These are phyloP conservation scores for Drosophila borborema DNA, from an alignment of 2,888 invertebrate genomes.

Conservation along the genomic window DNA sequence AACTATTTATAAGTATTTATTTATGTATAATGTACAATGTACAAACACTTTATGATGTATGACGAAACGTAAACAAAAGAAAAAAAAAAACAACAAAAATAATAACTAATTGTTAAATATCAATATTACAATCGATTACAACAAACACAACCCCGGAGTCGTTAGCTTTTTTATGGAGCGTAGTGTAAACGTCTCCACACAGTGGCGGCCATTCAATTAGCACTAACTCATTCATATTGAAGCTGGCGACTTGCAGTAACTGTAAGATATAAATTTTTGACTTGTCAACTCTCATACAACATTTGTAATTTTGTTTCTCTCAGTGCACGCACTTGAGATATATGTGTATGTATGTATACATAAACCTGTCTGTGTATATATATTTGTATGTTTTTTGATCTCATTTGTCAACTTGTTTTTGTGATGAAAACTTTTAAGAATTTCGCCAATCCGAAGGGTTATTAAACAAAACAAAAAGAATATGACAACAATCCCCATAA, in stretches of 20 bases:
- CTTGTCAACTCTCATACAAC: slow-evolving; percentile 6
- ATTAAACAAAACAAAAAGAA: slow-evolving; percentile 36
- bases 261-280: slow-evolving; percentile 39
- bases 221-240: neutral
- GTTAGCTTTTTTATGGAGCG: slow-evolving; percentile 12
- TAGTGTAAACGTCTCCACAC: neutral
- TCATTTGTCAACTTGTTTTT: slow-evolving; percentile 69
- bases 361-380: slow-evolving; percentile 27
- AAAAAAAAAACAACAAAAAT: slow-evolving; percentile 20
- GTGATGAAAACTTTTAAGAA: slow-evolving; percentile 55
- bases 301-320: slow-evolving; percentile 35
- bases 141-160: slow-evolving; percentile 14
- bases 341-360: slow-evolving; percentile 6
- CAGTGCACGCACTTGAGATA: slow-evolving; percentile 32
- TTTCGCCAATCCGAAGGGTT: slow-evolving; percentile 36
- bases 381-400: slow-evolving; percentile 52
- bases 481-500: slow-evolving; percentile 31
- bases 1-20: slow-evolving; percentile 68
- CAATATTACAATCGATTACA: slow-evolving; percentile 41
- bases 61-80: slow-evolving; percentile 16
- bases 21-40: slow-evolving; percentile 4
- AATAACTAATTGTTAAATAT: slow-evolving; percentile 42
- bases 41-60: slow-evolving; percentile 35
- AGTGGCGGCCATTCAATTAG: slow-evolving; percentile 16
- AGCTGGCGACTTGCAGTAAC: slow-evolving; percentile 16